These are phyloP conservation scores for Ursus arctos DNA, from an alignment of 2,113 vertebrate species.

Conservation along the genomic window DNA sequence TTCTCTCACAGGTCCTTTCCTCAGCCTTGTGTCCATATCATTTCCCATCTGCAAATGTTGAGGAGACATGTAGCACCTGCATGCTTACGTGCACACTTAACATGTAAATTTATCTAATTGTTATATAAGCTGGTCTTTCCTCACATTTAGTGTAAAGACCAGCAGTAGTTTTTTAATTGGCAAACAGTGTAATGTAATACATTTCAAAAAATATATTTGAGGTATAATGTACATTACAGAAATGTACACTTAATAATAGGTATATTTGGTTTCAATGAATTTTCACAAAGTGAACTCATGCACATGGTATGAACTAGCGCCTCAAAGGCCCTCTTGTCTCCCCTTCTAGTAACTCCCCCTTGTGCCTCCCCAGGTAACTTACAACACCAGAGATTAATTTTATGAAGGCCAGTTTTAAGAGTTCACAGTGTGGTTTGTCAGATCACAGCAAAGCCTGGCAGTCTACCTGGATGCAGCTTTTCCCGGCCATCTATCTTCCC, in stretches of 20 bases:
- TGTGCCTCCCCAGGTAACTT: not conserved
- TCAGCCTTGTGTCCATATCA: not conserved
- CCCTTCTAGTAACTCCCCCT: not conserved
- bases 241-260: not conserved
- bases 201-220: slow-evolving; percentile 20
- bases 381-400: not conserved
- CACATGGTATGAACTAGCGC: not conserved
- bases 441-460: no score
- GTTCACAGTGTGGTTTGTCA: not conserved
- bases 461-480: not conserved
- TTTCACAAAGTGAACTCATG: not conserved
- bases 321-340: not conserved
- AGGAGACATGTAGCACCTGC: not conserved
- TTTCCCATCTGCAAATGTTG: not conserved
- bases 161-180: not conserved
- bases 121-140: not conserved
- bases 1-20: not conserved
- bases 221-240: not conserved
- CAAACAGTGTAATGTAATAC: not conserved
- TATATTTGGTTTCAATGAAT: not conserved
- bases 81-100: not conserved
- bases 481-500: not conserved
- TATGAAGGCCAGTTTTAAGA: not conserved
- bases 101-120: not conserved
- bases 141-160: not conserved